Percentiles rank a stretch among this genome's conserved stretches.
Conservation (phyloP, 2,113 vertebrate genomes). For the Macroglossus sobrinus region DNA sequence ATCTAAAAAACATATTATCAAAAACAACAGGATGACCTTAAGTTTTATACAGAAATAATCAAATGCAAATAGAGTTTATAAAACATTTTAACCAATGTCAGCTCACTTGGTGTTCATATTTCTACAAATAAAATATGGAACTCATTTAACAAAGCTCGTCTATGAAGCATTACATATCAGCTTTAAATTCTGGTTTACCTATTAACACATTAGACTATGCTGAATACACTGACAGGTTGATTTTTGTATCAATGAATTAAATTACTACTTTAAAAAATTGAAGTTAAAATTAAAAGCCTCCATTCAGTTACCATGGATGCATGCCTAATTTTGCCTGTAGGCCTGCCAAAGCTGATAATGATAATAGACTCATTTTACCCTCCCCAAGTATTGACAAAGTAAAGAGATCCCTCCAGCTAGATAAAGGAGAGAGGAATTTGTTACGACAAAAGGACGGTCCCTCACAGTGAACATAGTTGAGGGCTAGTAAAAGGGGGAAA, state of each 20-base stretch:
- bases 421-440: slow-evolving; percentile 34
- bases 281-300: neutral
- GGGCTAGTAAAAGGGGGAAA: neutral
- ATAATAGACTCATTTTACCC: slow-evolving; percentile 32
- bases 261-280: neutral
- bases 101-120: neutral
- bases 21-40: neutral
- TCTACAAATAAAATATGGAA: neutral
- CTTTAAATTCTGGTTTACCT: slow-evolving; percentile 43
- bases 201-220: neutral
- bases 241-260: slow-evolving; percentile 51
- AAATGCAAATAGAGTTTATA: neutral
- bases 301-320: neutral
- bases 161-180: neutral
- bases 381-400: slow-evolving; percentile 33
- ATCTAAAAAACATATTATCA: neutral
- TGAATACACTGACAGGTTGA: slow-evolving; percentile 33
- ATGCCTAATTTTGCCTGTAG: neutral
- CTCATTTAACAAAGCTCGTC: slow-evolving; percentile 4
- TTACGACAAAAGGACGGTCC: neutral
- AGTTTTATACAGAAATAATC: neutral
- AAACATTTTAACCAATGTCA: neutral
- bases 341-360: neutral
- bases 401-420: slow-evolving; percentile 36
- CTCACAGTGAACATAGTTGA: neutral